A percentile compares a stretch with the other conserved stretches of the same genome.
phyloP scores from a whole-genome alignment of 2,113 vertebrate genomes.

The Bufo gargarizans region DNA sequence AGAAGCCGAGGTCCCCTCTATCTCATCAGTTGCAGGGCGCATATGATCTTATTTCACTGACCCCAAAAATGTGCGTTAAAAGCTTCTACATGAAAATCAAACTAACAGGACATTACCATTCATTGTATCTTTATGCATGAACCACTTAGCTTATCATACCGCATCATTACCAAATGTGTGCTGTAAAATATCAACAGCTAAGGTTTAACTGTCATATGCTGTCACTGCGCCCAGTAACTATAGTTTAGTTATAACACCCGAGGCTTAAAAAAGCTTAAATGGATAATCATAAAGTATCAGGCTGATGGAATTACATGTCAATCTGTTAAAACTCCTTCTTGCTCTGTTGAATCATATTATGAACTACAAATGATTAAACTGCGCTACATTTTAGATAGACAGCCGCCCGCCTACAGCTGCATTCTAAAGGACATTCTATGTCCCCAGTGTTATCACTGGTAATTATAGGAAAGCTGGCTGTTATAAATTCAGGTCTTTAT shows the following conservation, averaged over 20 bases:
- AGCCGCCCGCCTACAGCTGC: constrained; percentile 55
- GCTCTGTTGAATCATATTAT: constrained; percentile 56
- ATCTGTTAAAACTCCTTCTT: constrained; percentile 54
- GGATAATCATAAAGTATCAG: constrained; percentile 53
- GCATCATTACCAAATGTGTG: constrained; percentile 10
- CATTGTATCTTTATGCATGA: constrained; percentile 8
- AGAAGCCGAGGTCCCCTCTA: background rate
- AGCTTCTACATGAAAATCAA: background rate
- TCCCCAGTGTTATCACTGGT: constrained; percentile 58
- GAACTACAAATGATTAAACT: constrained; percentile 59
- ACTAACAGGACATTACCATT: background rate
- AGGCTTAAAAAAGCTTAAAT: constrained; percentile 51
- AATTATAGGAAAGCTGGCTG: constrained; percentile 57
- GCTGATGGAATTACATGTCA: constrained; percentile 55
- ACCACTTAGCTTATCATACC: background rate
- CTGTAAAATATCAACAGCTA: background rate
- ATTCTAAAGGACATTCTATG: constrained; percentile 56
- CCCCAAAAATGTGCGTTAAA: background rate
- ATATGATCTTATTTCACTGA: background rate
- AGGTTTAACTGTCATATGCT: constrained; percentile 12
- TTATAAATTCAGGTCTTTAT: constrained; percentile 57
- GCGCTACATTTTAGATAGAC: constrained; percentile 48
- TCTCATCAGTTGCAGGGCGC: background rate
- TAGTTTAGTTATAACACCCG: constrained; percentile 46
- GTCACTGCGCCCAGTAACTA: constrained; percentile 34